Conservation (phyloP, 2,888 invertebrate genomes). For the Agonopterix heracliana region DNA sequence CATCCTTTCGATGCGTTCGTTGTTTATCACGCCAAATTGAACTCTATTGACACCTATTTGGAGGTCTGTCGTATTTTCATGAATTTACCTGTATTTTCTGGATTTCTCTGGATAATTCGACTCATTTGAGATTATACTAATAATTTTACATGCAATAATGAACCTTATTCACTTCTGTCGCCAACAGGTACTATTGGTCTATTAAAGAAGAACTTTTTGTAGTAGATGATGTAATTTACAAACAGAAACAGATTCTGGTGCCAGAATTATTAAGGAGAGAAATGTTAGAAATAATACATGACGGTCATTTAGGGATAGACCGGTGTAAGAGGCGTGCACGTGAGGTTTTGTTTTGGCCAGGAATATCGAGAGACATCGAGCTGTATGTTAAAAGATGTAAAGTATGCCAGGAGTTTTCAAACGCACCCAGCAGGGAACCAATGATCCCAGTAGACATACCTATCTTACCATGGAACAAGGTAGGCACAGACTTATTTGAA, state of each 20-base stretch:
- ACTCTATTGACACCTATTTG: no score
- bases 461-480: slow-evolving; percentile 12
- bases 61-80: no score
- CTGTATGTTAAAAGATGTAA: slow-evolving; percentile 11
- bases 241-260: not conserved
- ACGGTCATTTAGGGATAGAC: slow-evolving; percentile 9
- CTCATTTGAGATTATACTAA: no score
- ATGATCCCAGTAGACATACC: slow-evolving; percentile 9
- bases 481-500: slow-evolving; percentile 16
- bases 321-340: no score
- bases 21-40: no score
- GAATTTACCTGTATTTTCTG: no score
- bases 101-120: no score
- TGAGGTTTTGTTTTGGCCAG: slow-evolving; percentile 8
- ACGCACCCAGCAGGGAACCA: slow-evolving; percentile 5
- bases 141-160: no score
- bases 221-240: slow-evolving; percentile 6
- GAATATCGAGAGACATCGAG: slow-evolving; percentile 6
- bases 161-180: no score
- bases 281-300: slow-evolving; percentile 8
- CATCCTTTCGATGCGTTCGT: no score
- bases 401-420: slow-evolving; percentile 3
- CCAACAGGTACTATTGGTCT: slow-evolving; percentile 10
- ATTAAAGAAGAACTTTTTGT: slow-evolving; percentile 7
- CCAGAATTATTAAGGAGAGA: slow-evolving; percentile 1